These are phyloP conservation scores for Todus mexicanus DNA, from an alignment of 2,797 vertebrate genomes.

Conservation along the genomic window DNA sequence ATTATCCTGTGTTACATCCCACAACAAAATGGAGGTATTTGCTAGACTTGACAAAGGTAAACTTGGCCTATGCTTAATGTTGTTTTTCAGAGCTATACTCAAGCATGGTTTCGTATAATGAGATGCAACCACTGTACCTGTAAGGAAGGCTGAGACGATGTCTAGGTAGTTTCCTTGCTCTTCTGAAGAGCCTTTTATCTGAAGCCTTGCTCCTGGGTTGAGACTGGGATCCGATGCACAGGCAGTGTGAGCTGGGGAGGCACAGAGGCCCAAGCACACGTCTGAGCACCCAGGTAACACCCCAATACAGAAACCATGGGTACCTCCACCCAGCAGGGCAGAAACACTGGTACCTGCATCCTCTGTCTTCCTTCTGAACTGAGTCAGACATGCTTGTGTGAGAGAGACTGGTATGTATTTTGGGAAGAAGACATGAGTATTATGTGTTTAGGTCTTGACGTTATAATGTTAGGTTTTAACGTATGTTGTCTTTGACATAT, in stretches of 20 bases:
- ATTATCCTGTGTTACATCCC: background rate
- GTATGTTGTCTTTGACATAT: background rate
- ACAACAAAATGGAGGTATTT: background rate
- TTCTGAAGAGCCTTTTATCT: background rate
- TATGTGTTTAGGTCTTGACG: background rate
- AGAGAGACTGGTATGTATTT: background rate
- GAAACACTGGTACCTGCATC: background rate
- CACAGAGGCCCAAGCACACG: background rate
- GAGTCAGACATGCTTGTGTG: background rate
- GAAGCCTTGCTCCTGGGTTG: background rate
- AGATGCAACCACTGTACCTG: background rate
- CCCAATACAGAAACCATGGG: background rate
- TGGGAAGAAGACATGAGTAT: background rate
- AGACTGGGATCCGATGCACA: rapidly evolving
- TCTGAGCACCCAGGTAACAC: background rate
- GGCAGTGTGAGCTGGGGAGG: background rate
- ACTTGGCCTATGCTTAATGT: background rate
- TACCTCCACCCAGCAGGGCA: background rate
- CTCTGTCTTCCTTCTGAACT: background rate
- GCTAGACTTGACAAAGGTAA: background rate
- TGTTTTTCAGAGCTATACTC: background rate
- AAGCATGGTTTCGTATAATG: background rate
- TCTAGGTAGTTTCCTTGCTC: background rate
- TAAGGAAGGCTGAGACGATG: background rate
- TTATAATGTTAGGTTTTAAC: background rate